Evolutionary conservation across 2,113 vertebrate genomes (phyloP), one percentile per base, ranked within the genome.

Genomic region (Rhegmatorhina hoffmannsi): DNA sequence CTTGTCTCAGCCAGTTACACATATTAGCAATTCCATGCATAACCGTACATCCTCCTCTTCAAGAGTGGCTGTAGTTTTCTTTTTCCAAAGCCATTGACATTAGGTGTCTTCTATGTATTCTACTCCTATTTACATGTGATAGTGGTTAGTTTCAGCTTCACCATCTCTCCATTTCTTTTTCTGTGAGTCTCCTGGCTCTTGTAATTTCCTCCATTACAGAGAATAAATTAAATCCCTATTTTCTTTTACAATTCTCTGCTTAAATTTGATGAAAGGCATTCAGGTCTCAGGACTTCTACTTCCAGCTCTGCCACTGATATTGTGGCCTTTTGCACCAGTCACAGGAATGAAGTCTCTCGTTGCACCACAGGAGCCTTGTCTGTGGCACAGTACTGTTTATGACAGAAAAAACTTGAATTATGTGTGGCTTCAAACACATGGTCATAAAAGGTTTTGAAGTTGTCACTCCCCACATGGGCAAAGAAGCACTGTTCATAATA

Each of bases 1-100:
- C 93, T 80, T 6, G 4, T 81, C 82, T 76, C 94, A 95, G 95
- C 94, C 87, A 94, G 96, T 87, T 94, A 83, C 94, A 90, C 93
- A 93, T 94, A 97, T 95, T 96, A 96, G 83, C 89, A 96, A 92
- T 94, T 95, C 93, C 89, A 85, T 94, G 59, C 82, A 77, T 58
- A 87, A 46, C 80, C 89, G 93, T 86, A 91, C 28, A 17, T 91
- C 87, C 90, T 90, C 84, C 72, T 94, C 75, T 95, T 89, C 33
- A 1, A 91, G 77, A 85, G 77, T 92, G 80, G 84, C 59, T 95
- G 77, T 78, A 96, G 82, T 90, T 96, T 95, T 95, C 87, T 84
- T 92, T 96, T 91, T 87, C 95, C 74, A 87, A 86, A 92, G 94
- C 70, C 91, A 76, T 49, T 96, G 94, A 97, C 87, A 92, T 96